Conservation (phyloP, 1,140 invertebrate species). For the Drosophila bocki region DNA sequence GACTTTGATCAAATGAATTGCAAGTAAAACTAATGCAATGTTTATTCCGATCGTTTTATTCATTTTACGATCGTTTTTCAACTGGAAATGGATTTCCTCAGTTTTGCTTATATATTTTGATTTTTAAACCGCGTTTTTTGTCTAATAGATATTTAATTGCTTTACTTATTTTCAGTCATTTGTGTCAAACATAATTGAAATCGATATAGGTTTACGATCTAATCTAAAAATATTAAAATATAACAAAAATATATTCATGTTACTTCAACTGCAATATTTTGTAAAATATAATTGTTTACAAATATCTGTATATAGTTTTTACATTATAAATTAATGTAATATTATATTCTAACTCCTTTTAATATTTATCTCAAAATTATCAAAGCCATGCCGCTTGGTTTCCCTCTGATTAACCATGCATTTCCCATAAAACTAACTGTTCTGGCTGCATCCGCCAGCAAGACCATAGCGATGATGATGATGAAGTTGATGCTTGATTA, state of each 20-base stretch:
- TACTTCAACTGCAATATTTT: neutral
- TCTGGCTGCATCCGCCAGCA: constrained; percentile 33
- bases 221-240: neutral
- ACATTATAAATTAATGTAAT: no score
- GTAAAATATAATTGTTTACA: neutral
- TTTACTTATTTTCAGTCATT: no score
- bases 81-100: neutral
- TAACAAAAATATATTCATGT: neutral
- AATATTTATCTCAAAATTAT: constrained; percentile 8
- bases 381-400: constrained; percentile 28
- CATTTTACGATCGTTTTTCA: neutral
- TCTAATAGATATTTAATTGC: neutral
- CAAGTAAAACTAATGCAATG: neutral
- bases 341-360: neutral
- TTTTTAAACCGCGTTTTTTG: neutral
- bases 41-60: neutral
- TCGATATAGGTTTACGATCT: neutral
- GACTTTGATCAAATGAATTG: neutral
- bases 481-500: constrained; percentile 74
- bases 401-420: constrained; percentile 31
- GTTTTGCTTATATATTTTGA: neutral
- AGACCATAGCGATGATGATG: constrained; percentile 19
- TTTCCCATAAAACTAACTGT: constrained; percentile 38
- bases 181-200: no score
- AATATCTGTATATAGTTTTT: no score